These are phyloP conservation scores for Dermochelys coriacea DNA, from an alignment of 2,797 vertebrate genomes.

Conservation along the genomic window DNA sequence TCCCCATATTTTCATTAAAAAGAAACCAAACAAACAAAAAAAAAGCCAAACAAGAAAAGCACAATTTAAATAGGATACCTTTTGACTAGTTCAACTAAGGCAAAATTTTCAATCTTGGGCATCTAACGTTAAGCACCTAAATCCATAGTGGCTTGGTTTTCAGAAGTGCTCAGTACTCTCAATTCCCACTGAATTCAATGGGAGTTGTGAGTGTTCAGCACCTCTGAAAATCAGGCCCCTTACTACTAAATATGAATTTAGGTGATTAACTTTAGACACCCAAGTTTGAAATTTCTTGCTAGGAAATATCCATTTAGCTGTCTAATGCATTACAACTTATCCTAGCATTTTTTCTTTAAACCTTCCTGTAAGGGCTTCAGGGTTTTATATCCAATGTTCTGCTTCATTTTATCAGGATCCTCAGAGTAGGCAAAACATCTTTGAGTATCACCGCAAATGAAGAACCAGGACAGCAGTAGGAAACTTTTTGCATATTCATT, in stretches of 20 bases:
- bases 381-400: not conserved
- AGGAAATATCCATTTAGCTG: not conserved
- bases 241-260: not conserved
- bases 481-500: not conserved
- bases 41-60: not conserved
- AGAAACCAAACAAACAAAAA: not conserved
- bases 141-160: not conserved
- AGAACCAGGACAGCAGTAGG: not conserved
- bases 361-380: not conserved
- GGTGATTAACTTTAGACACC: not conserved
- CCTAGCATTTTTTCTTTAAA: not conserved
- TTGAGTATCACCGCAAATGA: not conserved
- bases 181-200: not conserved
- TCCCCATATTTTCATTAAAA: not conserved
- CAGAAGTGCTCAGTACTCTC: not conserved
- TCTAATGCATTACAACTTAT: not conserved
- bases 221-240: not conserved
- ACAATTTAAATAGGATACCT: not conserved
- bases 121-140: not conserved
- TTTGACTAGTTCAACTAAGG: not conserved
- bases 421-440: not conserved
- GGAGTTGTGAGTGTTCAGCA: not conserved
- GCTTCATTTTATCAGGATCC: not conserved
- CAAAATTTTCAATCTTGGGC: not conserved
- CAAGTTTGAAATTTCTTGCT: not conserved